A percentile compares a stretch with the other conserved stretches of the same genome.
Conservation (phyloP, 2,888 invertebrate genomes). For the Carabus problematicus region DNA sequence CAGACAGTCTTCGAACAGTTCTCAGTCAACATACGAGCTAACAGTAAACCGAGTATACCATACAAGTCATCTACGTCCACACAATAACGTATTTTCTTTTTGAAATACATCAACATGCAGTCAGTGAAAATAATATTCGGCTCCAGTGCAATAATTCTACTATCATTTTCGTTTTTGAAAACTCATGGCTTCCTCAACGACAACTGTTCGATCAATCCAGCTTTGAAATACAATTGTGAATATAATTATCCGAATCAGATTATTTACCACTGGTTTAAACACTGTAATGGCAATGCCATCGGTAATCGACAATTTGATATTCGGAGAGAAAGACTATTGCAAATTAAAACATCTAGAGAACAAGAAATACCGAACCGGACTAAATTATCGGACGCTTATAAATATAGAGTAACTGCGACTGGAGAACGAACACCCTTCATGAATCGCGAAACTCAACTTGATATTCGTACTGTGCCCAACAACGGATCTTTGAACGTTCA, state of each 20-base stretch:
- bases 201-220: slow-evolving; percentile 26
- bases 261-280: slow-evolving; percentile 30
- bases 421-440: no score
- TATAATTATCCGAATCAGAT: slow-evolving; percentile 1
- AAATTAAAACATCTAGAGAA: background rate
- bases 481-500: no score
- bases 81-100: slow-evolving; percentile 41
- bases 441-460: no score
- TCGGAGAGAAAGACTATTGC: slow-evolving; percentile 21
- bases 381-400: no score
- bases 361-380: no score
- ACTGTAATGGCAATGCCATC: slow-evolving; percentile 8
- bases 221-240: background rate
- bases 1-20: slow-evolving; percentile 32
- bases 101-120: slow-evolving; percentile 44
- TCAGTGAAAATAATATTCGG: slow-evolving; percentile 45
- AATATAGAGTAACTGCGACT: no score
- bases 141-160: slow-evolving; percentile 46
- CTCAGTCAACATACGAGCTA: slow-evolving; percentile 24
- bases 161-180: slow-evolving; percentile 47
- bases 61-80: slow-evolving; percentile 49
- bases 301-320: slow-evolving; percentile 26
- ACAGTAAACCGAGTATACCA: slow-evolving; percentile 48
- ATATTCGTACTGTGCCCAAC: no score
- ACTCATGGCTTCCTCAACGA: slow-evolving; percentile 45